Evolutionary conservation across 1,140 invertebrate genomes (phyloP), one percentile per base, ranked within the genome.

Genomic region (Andrena cerasifolii): DNA sequence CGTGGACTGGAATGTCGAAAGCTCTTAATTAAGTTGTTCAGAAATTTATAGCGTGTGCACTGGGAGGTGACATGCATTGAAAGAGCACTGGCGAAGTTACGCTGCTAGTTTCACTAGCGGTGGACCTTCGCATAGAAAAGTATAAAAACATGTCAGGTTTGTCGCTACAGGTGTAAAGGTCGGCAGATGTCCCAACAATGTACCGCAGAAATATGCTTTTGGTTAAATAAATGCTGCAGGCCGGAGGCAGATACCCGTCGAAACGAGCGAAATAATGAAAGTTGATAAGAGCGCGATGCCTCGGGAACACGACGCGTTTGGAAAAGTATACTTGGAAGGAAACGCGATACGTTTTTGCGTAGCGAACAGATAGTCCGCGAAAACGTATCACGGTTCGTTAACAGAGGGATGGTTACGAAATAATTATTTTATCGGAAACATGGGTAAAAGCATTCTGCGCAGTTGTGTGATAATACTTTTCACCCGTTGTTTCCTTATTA

Each of bases 321-420:
- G 7, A 31, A 53, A 28, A 63, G 10, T 28, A 40, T 8, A 40
- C 18, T 16, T 40, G 14, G 14, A 53, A 53, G 10, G 56, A 72
- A 73, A 63, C 14, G 5, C 7, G 33, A 73, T 63, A 73, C 16
- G 45, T 40, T 3, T 71, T 73, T 59, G 33, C 45, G 21, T 14
- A 8, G n/a, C 6, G 51, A 63, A 51, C 1, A 49, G n/a, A 61
- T 62, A 73, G 62, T 62, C 28, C 58, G 16, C 18, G 8, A 53
- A 73, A 62, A 45, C 2, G 0, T 10, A n/a, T 4, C 10, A 21
- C 16, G 10, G 33, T 61, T 26, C 28, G 14, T 61, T 72, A 24
- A 16, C 6, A 12, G 7, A 1, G 16, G 14, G 21, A 14, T 3
- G n/a, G 10, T 12, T 28, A 56, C 0, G 33, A 47, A n/a, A 56